Evolutionary conservation across 1,140 invertebrate genomes (phyloP), one percentile per base, ranked within the genome.

Genomic region (Lucilia sericata): DNA sequence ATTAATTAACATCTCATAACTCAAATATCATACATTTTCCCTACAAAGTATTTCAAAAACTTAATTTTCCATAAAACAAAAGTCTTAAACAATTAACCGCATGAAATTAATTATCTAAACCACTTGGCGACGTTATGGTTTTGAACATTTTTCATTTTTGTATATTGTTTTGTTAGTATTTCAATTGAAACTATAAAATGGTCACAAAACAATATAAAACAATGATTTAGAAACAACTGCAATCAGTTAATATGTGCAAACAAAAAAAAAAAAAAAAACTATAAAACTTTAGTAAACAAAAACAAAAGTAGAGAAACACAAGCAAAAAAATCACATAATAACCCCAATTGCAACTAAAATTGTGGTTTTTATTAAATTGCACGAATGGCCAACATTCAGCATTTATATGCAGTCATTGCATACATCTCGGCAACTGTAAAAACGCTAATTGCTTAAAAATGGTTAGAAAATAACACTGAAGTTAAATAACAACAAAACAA

Each of bases 331-430:
- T 80, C 76, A 51, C 42, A 80, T 80, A 80, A 80, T 80, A 80
- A 80, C 42, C 76, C 76, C 76, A 80, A 80, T 80, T 80, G 42
- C 42, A 80, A 51, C 42, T 13, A 80, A 80, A 80, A 80, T 80
- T 80, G 76, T 80, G 76, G 76, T 80, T 80, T 80, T 51, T 25
- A 80, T 80, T 80, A 80, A 80, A 80, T 80, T 80, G 76, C 76
- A 80, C 49, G 76, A 51, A 7, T 21, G 19, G n/a, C 65, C 9
- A 70, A 70, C 19, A 70, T 70, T n/a, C 21, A 70, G n/a, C 55
- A n/a, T 70, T 25, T 70, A 70, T 70, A 12, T 30, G 25, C 19
- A 21, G 2, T 10, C 9, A 21, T 70, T 9, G 65, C 13, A 78
- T 30, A 30, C 25, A 30, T 30, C 25, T 30, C 25, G 25, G 25